These are phyloP conservation scores for Bombus balteatus DNA, from an alignment of 1,140 invertebrate genomes.

Conservation along the genomic window DNA sequence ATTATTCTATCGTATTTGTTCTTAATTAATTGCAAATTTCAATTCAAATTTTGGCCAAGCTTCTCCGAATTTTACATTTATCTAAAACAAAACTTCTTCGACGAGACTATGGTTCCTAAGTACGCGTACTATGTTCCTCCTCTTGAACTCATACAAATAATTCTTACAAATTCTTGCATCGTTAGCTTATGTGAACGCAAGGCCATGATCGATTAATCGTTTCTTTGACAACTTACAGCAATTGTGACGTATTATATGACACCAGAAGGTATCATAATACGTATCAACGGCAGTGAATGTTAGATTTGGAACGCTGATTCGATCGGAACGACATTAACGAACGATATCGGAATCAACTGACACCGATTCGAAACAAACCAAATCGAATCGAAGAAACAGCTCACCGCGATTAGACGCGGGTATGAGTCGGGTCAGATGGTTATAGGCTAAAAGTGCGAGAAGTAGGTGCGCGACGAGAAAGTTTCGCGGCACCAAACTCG, in stretches of 20 bases:
- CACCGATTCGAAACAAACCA: no score
- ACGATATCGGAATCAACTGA: no score
- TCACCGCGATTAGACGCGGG: not conserved
- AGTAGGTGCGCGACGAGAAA: slow-evolving; percentile 26
- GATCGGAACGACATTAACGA: no score
- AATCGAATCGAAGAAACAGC: not conserved
- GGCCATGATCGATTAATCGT: not conserved
- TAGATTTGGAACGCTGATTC: not conserved
- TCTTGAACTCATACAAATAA: not conserved
- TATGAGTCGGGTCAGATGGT: not conserved
- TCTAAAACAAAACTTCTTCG: no score
- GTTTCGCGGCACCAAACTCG: slow-evolving; percentile 34
- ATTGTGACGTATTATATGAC: no score
- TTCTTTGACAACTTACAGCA: no score
- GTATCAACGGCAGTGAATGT: not conserved
- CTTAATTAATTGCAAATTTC: no score
- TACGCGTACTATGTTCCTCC: no score
- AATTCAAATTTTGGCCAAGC: no score
- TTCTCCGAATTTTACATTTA: no score
- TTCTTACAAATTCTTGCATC: not conserved
- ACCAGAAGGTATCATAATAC: not conserved
- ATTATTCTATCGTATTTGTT: no score
- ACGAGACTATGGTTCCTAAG: no score
- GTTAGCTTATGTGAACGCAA: not conserved
- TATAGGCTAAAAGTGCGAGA: slow-evolving; percentile 3